A percentile compares a stretch with the other conserved stretches of the same genome.
These are phyloP conservation scores for Agriotes lineatus DNA, from an alignment of 2,888 invertebrate genomes.

Conservation along the genomic window DNA sequence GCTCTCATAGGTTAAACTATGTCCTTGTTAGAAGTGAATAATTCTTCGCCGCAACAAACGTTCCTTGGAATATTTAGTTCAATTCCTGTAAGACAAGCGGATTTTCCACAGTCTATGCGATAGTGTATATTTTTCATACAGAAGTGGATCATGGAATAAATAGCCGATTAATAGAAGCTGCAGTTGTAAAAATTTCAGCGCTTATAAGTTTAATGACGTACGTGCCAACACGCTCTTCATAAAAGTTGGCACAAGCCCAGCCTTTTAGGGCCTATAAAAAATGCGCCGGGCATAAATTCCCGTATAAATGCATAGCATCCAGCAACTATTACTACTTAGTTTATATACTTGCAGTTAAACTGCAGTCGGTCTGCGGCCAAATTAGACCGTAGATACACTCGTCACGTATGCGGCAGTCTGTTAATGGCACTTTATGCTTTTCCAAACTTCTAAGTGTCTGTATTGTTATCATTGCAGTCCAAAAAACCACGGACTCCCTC, in stretches of 20 bases:
- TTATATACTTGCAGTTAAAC: conserved; percentile 25
- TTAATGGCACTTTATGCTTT: conserved; percentile 25
- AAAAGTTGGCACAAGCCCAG: conserved; percentile 16
- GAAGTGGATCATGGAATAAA: conserved; percentile 6
- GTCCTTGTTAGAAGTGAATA: too few species aligned
- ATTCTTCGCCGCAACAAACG: too few species aligned
- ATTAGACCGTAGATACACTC: conserved; percentile 17
- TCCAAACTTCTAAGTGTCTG: conserved; percentile 7
- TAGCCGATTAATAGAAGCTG: conserved; percentile 32
- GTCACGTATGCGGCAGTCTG: conserved; percentile 28
- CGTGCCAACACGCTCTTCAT: conserved; percentile 33
- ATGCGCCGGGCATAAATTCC: neutral
- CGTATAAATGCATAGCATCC: neutral
- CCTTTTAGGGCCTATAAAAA: conserved; percentile 17
- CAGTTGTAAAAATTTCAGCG: conserved; percentile 30
- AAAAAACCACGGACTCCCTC: too few species aligned
- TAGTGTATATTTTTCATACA: neutral
- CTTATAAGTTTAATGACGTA: conserved; percentile 38
- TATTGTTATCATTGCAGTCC: neutral
- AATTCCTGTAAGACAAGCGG: too few species aligned
- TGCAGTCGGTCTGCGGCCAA: conserved; percentile 17
- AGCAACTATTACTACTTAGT: conserved; percentile 8
- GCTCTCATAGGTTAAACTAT: too few species aligned
- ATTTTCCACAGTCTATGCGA: neutral
- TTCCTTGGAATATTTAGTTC: too few species aligned